A percentile compares a stretch with the other conserved stretches of the same genome.
Conservation (phyloP, 2,888 invertebrate species). For the Hylaea fasciaria region DNA sequence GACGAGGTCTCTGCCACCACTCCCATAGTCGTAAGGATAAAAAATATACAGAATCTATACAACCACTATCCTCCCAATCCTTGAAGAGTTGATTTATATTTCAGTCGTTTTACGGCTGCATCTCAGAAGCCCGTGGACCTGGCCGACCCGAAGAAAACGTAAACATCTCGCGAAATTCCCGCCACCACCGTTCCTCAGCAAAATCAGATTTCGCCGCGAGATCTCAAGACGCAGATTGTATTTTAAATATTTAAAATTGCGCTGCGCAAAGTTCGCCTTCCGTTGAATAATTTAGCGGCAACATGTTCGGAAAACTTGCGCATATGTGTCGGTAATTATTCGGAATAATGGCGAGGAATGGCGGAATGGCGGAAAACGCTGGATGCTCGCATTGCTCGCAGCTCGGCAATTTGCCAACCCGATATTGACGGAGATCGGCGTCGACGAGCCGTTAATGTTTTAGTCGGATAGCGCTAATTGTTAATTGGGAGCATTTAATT, state of each 20-base stretch:
- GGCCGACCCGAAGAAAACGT: conserved; percentile 13
- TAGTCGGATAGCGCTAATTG: conserved; percentile 18
- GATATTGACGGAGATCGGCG: conserved; percentile 16
- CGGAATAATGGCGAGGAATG: conserved; percentile 35
- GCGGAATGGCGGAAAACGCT: conserved; percentile 15
- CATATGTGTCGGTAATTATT: conserved; percentile 48
- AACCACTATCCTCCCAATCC: neutral
- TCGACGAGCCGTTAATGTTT: conserved; percentile 9
- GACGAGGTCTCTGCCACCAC: no score
- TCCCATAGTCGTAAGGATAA: no score
- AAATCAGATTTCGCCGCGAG: conserved; percentile 36
- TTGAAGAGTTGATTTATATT: conserved; percentile 13
- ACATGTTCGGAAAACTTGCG: conserved; percentile 30
- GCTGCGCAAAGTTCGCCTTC: conserved; percentile 32
- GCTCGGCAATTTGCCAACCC: conserved; percentile 12
- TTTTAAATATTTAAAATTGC: conserved; percentile 46
- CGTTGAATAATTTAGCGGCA: conserved; percentile 38
- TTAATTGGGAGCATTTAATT: conserved; percentile 21
- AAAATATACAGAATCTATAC: neutral
- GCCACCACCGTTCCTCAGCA: conserved; percentile 18
- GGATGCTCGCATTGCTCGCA: conserved; percentile 20
- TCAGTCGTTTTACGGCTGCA: neutral
- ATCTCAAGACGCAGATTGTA: conserved; percentile 39
- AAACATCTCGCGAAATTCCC: conserved; percentile 17
- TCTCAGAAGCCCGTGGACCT: conserved; percentile 1